Conservation (phyloP, 2,113 vertebrate species). For the Marmota flaviventris region DNA sequence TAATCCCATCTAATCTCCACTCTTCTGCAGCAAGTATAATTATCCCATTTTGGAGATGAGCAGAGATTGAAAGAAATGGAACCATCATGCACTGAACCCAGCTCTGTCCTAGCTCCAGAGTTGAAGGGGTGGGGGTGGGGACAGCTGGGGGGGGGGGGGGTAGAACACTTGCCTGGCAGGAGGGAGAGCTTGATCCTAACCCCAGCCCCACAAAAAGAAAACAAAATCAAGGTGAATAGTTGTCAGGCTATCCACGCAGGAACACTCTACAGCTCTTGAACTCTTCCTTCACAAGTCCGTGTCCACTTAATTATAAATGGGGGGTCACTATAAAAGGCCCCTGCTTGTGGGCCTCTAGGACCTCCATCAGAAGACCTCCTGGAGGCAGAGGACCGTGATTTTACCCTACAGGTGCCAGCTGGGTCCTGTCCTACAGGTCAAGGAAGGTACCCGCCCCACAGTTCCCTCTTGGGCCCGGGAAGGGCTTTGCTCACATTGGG, state of each 20-base stretch:
- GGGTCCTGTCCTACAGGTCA: not conserved
- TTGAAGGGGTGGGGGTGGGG: not conserved
- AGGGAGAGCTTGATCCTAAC: not conserved
- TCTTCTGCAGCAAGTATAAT: not conserved
- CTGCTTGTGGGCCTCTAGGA: not conserved
- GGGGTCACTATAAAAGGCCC: too few relatives aligned
- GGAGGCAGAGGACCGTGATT: not conserved
- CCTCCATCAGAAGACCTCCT: not conserved
- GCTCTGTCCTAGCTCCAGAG: not conserved
- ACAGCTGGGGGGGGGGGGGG: not conserved
- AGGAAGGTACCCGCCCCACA: not conserved
- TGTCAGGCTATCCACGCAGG: not conserved
- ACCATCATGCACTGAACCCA: not conserved
- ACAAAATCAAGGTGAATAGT: not conserved
- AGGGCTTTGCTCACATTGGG: conserved; percentile 90
- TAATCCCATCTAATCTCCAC: not conserved
- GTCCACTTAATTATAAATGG: not conserved
- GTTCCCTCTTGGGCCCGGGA: too few relatives aligned
- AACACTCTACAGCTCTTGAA: not conserved
- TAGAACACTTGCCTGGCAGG: not conserved
- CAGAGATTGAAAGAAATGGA: not conserved
- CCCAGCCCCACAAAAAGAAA: not conserved
- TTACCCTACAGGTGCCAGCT: not conserved
- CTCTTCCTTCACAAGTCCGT: not conserved
- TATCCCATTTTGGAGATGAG: not conserved